A percentile compares a stretch with the other conserved stretches of the same genome.
Evolutionary conservation across 2,888 invertebrate species (phyloP).

Genomic region (Synergus umbraculus): DNA sequence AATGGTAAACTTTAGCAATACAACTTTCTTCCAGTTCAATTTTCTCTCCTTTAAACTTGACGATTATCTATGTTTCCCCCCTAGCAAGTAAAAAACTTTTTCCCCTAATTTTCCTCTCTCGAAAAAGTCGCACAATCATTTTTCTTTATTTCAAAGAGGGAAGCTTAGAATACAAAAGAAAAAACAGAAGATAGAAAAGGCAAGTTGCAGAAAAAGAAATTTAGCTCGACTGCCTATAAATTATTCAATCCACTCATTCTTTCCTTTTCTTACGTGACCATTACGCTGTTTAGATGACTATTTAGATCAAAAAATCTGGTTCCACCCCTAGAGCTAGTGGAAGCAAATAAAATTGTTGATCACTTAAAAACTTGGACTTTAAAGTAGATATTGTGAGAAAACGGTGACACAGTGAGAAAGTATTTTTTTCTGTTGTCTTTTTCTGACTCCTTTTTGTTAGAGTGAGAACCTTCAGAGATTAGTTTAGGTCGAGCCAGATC

Average conservation of each 20-base stretch:
- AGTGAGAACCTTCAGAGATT: slow-evolving; percentile 47
- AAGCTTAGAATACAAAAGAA: background rate
- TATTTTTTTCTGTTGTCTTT: slow-evolving; percentile 23
- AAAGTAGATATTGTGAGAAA: slow-evolving; percentile 44
- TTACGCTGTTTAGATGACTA: background rate
- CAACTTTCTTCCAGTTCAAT: background rate
- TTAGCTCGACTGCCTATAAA: background rate
- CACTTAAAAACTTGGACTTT: slow-evolving; percentile 52
- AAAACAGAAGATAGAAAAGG: background rate
- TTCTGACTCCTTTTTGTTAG: slow-evolving; percentile 42
- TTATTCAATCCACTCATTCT: slow-evolving; percentile 7
- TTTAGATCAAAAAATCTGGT: slow-evolving; percentile 7
- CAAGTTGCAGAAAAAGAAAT: background rate
- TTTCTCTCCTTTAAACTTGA: background rate
- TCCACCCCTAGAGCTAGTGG: slow-evolving; percentile 43
- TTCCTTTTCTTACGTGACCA: background rate
- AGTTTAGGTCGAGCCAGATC: slow-evolving; percentile 50
- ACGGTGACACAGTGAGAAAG: slow-evolving; percentile 30
- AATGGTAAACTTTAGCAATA: background rate
- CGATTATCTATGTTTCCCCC: background rate
- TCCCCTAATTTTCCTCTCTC: background rate
- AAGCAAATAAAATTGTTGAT: slow-evolving; percentile 66
- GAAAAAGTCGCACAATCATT: background rate
- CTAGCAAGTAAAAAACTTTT: background rate
- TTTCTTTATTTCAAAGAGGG: background rate